Evolutionary conservation across 2,113 vertebrate genomes (phyloP).

Genomic region (Chloropsis cyanopogon): DNA sequence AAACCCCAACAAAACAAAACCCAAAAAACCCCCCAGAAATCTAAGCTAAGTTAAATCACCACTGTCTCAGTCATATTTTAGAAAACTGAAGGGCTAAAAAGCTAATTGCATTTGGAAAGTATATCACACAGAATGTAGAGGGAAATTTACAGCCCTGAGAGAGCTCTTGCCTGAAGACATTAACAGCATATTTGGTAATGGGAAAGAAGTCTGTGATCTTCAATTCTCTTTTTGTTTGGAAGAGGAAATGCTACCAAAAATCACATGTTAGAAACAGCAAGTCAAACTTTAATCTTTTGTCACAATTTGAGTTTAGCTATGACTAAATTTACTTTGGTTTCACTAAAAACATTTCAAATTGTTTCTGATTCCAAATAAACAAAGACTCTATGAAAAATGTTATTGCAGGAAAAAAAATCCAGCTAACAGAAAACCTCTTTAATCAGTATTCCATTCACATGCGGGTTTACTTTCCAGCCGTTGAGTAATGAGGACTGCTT

Average conservation of each 20-base stretch:
- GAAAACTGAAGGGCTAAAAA: not conserved
- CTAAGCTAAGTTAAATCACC: not conserved
- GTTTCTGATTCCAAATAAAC: not conserved
- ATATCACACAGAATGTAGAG: not conserved
- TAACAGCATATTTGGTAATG: not conserved
- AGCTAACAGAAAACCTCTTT: not conserved
- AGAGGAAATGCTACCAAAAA: not conserved
- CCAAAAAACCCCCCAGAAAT: not conserved
- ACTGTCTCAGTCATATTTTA: not conserved
- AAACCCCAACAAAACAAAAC: not conserved
- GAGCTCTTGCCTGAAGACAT: not conserved
- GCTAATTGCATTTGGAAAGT: not conserved
- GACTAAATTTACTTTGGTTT: not conserved
- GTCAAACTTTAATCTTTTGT: not conserved
- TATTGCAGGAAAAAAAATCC: not conserved
- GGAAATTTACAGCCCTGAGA: not conserved
- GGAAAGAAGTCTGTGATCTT: not conserved
- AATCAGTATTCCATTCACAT: not conserved
- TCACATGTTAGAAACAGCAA: not conserved
- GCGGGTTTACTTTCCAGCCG: not conserved
- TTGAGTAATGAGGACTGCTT: not conserved
- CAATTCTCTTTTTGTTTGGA: not conserved
- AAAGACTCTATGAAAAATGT: not conserved
- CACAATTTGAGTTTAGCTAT: not conserved
- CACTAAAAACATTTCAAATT: not conserved